phyloP scores from a whole-genome alignment of 2,797 vertebrate genomes.

The Chaenodraco wilsoni region DNA sequence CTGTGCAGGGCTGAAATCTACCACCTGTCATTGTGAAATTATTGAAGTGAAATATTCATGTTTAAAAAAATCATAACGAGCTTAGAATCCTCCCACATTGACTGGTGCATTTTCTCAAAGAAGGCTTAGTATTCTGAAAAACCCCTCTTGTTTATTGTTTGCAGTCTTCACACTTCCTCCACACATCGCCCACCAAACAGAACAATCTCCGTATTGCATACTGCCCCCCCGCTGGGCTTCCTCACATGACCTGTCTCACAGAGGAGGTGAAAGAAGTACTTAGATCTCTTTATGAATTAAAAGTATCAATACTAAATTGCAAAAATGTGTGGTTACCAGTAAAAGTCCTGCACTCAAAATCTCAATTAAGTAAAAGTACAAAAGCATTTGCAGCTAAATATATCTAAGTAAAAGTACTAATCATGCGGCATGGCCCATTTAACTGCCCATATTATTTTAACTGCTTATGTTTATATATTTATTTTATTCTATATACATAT shows the following conservation, averaged over 20 bases:
- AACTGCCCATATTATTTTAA: too few relatives aligned
- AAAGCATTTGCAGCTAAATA: too few relatives aligned
- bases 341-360: too few relatives aligned
- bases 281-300: too few relatives aligned
- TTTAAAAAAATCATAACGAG: conserved; percentile 32
- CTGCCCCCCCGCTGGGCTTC: conserved; percentile 45
- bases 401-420: too few relatives aligned
- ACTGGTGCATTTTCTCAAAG: conserved; percentile 29
- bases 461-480: too few relatives aligned
- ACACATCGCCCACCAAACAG: conserved; percentile 47
- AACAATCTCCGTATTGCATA: conserved; percentile 57
- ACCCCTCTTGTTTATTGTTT: conserved; percentile 58
- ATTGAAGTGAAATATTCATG: conserved; percentile 28
- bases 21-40: conserved; percentile 35
- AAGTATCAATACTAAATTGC: too few relatives aligned
- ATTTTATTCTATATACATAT: too few relatives aligned
- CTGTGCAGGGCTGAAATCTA: conserved; percentile 31
- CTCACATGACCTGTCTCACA: conserved; percentile 52
- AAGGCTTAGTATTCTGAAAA: conserved; percentile 44
- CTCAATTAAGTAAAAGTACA: too few relatives aligned
- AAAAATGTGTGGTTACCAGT: too few relatives aligned
- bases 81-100: conserved; percentile 30
- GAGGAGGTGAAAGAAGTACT: conserved; percentile 31
- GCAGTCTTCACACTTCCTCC: conserved; percentile 59
- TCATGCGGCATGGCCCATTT: too few relatives aligned